Base-by-base conservation (phyloP, 1,140 invertebrate species). In the Heliconius congener region DNA sequence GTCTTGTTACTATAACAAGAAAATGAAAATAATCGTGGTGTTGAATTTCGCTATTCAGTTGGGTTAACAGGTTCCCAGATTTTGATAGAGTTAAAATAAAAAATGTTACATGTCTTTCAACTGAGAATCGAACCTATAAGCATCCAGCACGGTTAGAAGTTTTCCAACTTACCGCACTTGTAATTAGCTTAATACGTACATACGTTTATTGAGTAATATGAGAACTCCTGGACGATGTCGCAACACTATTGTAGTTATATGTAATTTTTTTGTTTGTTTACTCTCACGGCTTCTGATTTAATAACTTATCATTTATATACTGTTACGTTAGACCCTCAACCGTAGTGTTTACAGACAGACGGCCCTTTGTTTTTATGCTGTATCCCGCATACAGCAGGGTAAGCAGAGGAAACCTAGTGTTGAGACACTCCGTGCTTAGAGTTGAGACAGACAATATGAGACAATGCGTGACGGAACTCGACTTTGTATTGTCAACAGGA, bases 221-320 rank as follows among this genome's bases (percentile, higher is more conserved):
- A 66, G 60, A 30, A 13, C 60, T 66, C 27, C 3, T 30, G 60
- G 60, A 18, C 60, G 60, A 66, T 30, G 11, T 66, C 60, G 60
- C 23, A 1, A 30, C 27, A 1, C 27, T 66, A 66, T 66, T 66
- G 23, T 66, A 11, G 57, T 66, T 27, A 27, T 16, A 27, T 60
- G 57, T 60, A 9, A 60, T 60, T 60, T 60, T 23, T 11, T 60
- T 60, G 60, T 66, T 66, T 27, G 60, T 27, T 27, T 11, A 66
- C 60, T 66, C 60, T 23, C n/a, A 57, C 55, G 55, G 55, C 55
- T 57, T 57, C n/a, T 57, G 8, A 57, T 57, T 57, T 57, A 23
- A 57, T 57, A 23, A 57, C 55, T 57, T 23, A 23, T 57, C 55
- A 57, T 57, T 57, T 57, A 52, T 46, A 37, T 46, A 55, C 18